Evolutionary conservation across 2,797 vertebrate genomes (phyloP), one percentile per base, ranked within the genome.

Genomic region (Chelon auratus): DNA sequence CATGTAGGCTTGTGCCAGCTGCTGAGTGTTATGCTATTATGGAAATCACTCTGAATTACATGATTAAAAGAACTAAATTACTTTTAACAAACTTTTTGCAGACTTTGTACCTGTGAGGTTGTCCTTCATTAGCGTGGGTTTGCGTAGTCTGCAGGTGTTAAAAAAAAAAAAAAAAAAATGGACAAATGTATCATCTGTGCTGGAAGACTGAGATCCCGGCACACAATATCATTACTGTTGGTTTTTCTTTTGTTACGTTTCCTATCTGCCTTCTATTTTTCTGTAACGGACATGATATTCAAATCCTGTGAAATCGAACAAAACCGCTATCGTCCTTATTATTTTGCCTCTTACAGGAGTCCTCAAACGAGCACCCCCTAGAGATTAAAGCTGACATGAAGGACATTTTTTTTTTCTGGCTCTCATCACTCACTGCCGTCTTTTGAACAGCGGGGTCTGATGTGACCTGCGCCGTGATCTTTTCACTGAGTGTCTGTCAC

Each of bases 1-100:
- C 84, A 82, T 73, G 74, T 39, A 66, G 68, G 61, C 75, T 65
- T 42, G 48, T 81, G 72, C 80, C 89, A 91, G 84, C 73, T 91
- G 87, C 76, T 90, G 62, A 75, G 62, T 72, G 63, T 80, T 69
- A 42, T 37, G 47, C 55, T 83, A 76, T 80, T 72, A 84, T 79
- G 73, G 77, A 86, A 87, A 90, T 84, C n/a, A 52, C 59, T 85
- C 69, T 64, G 62, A 76, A 83, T 86, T 9, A 69, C 39, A 53
- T 55, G 64, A 83, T 82, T 75, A 53, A 79, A 81, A 72, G 48
- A 67, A 57, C 9, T 18, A 20, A 43, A 72, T 60, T 58, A 48
- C 30, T 71, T 74, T 62, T 11, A 42, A 55, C 66, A 77, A 81
- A 85, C 69, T 81, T 84, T 67, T 54, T 63, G 60, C 51, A 76